Evolutionary conservation across 2,797 vertebrate genomes (phyloP), one percentile per base, ranked within the genome.

Genomic region (Myotis vivesi): DNA sequence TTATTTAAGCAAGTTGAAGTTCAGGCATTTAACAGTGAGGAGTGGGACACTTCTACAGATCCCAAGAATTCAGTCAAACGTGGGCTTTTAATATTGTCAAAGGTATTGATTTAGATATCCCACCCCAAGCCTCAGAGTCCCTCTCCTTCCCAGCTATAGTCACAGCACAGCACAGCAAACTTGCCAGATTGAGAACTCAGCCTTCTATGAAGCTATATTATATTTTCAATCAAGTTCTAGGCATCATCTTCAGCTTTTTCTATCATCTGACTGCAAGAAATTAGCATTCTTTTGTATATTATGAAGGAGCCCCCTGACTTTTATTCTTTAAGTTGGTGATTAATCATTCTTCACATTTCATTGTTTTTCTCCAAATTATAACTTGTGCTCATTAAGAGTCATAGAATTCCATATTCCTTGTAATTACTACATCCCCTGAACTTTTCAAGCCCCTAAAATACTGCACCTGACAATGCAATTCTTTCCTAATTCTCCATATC

Each of bases 311-410:
- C 17, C 46, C 71, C 76, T 36, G n/a, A 76, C 23, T 68, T 83
- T 44, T 38, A 59, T 19, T 71, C 10, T 71, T 55, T 64, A 59
- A 59, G 19, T 19, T 73, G 36, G 25, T 94, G 55, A 73, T 30
- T 82, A 83, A 90, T 71, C 30, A 92, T 49, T 73, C 38, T 77
- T 79, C 71, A 20, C 57, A 90, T 38, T 83, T 87, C 46, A 92
- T 82, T 71, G 23, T 66, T 44, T 89, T 66, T 66, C 53, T 92
- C 53, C 44, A 86, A 81, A 89, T 23, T 19, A 82, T 23, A 89
- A 19, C 23, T 41, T 62, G 11, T 41, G 57, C 4, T 92, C 36
- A 69, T 38, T 20, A 69, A 69, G 36, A 92, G 41, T 73, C n/a
- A 81, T 53, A 95, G 30, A 49, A 82, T 57, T 72, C 57, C 38